Conservation (phyloP, 2,888 invertebrate species). For the Nemoura dubitans region DNA sequence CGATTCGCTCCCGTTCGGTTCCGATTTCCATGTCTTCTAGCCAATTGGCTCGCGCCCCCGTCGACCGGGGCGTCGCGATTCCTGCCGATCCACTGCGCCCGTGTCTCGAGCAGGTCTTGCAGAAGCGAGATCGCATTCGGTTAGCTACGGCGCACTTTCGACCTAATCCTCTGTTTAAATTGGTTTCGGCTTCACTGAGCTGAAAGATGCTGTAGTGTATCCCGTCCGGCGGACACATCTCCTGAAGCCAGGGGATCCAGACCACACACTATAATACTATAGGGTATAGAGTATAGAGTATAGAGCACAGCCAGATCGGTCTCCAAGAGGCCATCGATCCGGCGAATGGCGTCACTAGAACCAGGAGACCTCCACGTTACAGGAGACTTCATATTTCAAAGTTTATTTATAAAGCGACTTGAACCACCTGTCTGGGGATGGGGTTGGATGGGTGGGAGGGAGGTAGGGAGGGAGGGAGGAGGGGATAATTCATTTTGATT, state of each 20-base stretch:
- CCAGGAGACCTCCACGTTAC: neutral
- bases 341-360: neutral
- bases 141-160: neutral
- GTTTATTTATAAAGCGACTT: neutral
- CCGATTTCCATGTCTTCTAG: neutral
- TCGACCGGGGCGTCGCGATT: neutral
- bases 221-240: neutral
- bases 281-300: too few relatives aligned
- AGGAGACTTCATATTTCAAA: neutral
- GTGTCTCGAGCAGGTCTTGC: neutral
- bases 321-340: neutral
- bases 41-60: neutral
- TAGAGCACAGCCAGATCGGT: neutral
- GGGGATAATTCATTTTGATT: too few relatives aligned
- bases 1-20: neutral
- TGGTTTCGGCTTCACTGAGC: neutral
- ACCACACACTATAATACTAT: too few relatives aligned
- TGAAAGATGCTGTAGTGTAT: neutral
- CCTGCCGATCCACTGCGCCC: neutral
- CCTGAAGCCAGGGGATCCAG: neutral
- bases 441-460: too few relatives aligned
- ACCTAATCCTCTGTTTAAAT: conserved; percentile 4
- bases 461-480: too few relatives aligned
- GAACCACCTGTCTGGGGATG: neutral
- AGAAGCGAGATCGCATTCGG: conserved; percentile 7